phyloP scores from a whole-genome alignment of 2,797 vertebrate species.

The Gymnocypris eckloni region DNA sequence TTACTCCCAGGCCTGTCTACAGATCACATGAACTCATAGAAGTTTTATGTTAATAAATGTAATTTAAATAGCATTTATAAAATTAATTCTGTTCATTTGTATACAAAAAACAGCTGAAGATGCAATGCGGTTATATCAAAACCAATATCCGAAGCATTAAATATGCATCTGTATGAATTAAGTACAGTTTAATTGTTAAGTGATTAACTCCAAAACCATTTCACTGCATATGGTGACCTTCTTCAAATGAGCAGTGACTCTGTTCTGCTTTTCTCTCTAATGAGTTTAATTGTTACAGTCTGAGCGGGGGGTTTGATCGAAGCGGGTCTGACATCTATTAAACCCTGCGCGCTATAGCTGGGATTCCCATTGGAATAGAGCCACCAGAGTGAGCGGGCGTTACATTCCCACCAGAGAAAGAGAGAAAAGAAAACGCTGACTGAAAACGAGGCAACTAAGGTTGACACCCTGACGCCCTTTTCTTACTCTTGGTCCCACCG shows the following conservation, averaged over 20 bases:
- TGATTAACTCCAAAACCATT: slow-evolving; percentile 63
- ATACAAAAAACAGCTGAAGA: background rate
- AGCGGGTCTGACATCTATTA: slow-evolving; percentile 73
- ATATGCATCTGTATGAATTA: slow-evolving; percentile 52
- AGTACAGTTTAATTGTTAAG: slow-evolving; percentile 57
- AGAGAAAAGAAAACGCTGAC: slow-evolving; percentile 45
- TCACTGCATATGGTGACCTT: slow-evolving; percentile 46
- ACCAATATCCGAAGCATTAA: background rate
- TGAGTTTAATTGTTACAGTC: slow-evolving; percentile 70
- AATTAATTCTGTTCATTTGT: background rate
- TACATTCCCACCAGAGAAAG: slow-evolving; percentile 73
- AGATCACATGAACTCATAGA: background rate
- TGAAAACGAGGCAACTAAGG: slow-evolving; percentile 54
- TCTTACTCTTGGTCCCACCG: slow-evolving; percentile 47
- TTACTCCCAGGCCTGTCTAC: too few species aligned
- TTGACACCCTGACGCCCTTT: slow-evolving; percentile 45
- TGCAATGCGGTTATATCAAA: background rate
- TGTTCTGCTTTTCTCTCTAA: slow-evolving; percentile 68
- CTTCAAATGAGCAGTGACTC: slow-evolving; percentile 63
- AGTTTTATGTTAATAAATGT: background rate
- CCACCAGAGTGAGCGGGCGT: slow-evolving; percentile 56
- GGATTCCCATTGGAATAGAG: slow-evolving; percentile 66
- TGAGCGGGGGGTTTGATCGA: slow-evolving; percentile 60
- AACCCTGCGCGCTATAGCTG: slow-evolving; percentile 65
- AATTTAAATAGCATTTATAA: background rate